phyloP scores from a whole-genome alignment of 2,888 invertebrate genomes.

The Apamea crenata region DNA sequence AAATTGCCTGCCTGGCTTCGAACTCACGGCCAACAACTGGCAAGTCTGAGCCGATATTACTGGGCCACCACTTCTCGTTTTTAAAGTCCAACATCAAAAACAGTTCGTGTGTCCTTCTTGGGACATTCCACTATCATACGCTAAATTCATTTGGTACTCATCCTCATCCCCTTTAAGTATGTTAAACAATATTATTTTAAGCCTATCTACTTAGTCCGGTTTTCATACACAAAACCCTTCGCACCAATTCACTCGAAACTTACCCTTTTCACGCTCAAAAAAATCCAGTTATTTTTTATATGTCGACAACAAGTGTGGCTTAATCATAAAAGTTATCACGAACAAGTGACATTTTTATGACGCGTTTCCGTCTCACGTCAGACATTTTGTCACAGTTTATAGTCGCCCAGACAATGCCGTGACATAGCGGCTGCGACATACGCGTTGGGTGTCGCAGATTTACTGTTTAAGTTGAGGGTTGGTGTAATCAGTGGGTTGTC shows the following conservation, averaged over 20 bases:
- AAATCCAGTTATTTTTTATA: conserved; percentile 30
- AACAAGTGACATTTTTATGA: conserved; percentile 66
- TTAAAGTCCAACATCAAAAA: neutral
- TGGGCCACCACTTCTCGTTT: neutral
- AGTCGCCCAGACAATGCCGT: conserved; percentile 37
- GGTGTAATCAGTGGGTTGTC: neutral
- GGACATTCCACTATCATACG: neutral
- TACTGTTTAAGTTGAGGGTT: neutral
- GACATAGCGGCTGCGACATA: conserved; percentile 18
- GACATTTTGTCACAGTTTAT: conserved; percentile 53
- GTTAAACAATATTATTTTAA: neutral
- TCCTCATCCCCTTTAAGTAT: neutral
- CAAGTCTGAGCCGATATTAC: neutral
- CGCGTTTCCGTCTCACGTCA: conserved; percentile 51
- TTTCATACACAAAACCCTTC: neutral
- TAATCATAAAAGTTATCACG: conserved; percentile 66
- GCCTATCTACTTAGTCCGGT: neutral
- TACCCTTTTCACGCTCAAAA: conserved; percentile 22
- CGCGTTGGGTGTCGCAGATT: conserved; percentile 7
- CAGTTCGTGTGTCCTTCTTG: neutral
- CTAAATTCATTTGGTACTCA: neutral
- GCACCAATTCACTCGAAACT: neutral
- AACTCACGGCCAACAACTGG: neutral
- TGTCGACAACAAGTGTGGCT: conserved; percentile 39
- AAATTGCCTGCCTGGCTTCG: too few relatives aligned